phyloP scores from a whole-genome alignment of 2,113 vertebrate species.

The Carlito syrichta region DNA sequence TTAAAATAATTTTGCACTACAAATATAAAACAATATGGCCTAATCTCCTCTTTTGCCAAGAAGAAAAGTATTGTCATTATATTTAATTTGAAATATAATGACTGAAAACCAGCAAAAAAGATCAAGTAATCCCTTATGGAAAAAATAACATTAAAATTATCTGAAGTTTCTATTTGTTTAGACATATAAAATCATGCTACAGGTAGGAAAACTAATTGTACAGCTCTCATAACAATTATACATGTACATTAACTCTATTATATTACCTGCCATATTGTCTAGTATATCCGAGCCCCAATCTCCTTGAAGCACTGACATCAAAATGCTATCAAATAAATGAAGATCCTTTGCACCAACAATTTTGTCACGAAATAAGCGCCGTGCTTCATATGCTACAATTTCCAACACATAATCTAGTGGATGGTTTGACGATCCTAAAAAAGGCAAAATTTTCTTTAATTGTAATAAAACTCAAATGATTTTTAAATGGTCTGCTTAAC shows the following conservation, averaged over 20 bases:
- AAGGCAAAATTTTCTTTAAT: conserved; percentile 33
- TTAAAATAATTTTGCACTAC: background rate
- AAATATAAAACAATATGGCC: background rate
- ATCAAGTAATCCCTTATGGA: background rate
- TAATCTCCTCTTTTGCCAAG: background rate
- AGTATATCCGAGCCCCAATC: conserved; percentile 94
- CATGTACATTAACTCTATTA: background rate
- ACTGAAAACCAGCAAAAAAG: conserved; percentile 16
- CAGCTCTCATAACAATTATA: background rate
- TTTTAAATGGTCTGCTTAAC: conserved; percentile 38
- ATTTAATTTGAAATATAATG: background rate
- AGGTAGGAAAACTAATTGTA: background rate
- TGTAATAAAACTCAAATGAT: conserved; percentile 6
- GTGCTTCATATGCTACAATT: conserved; percentile 92
- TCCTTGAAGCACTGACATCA: conserved; percentile 89
- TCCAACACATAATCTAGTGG: conserved; percentile 91
- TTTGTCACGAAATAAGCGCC: conserved; percentile 93
- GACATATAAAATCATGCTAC: background rate
- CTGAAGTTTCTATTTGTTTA: background rate
- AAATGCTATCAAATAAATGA: conserved; percentile 91
- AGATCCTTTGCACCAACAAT: conserved; percentile 91
- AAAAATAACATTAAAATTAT: conserved; percentile 22
- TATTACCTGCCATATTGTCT: conserved; percentile 91
- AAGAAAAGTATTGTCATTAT: background rate
- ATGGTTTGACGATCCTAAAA: conserved; percentile 85